Evolutionary conservation across 1,140 invertebrate species (phyloP).

Genomic region (Latrodectus geometricus): DNA sequence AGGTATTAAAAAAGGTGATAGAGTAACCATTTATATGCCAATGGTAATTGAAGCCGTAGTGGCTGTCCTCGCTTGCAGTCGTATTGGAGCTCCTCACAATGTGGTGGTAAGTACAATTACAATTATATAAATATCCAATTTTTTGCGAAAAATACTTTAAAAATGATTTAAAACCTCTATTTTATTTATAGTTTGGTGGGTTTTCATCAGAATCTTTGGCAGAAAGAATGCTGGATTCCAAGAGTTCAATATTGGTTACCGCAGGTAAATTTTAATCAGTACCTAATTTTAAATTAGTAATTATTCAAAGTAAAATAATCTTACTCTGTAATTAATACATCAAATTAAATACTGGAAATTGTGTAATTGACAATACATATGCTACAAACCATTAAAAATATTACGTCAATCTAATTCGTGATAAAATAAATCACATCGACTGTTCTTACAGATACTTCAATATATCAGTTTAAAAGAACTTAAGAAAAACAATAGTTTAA

Average conservation of each 20-base stretch:
- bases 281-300: no score
- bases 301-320: no score
- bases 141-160: not conserved
- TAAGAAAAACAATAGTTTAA: no score
- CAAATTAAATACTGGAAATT: no score
- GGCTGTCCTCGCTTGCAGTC: slow-evolving; percentile 92
- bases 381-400: no score
- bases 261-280: slow-evolving; percentile 68
- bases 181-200: slow-evolving; percentile 78
- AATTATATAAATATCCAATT: not conserved
- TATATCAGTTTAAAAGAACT: no score
- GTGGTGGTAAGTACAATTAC: slow-evolving; percentile 80
- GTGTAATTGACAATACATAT: no score
- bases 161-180: not conserved
- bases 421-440: no score
- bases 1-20: slow-evolving; percentile 82
- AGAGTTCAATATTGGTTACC: slow-evolving; percentile 84
- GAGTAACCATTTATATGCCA: slow-evolving; percentile 97
- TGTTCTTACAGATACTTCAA: no score
- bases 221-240: slow-evolving; percentile 89
- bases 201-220: slow-evolving; percentile 94
- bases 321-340: no score
- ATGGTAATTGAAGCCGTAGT: slow-evolving; percentile 95
- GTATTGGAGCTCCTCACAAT: slow-evolving; percentile 95
- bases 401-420: no score